Base-by-base conservation (phyloP, 1,140 invertebrate genomes). In the Pantala flavescens region DNA sequence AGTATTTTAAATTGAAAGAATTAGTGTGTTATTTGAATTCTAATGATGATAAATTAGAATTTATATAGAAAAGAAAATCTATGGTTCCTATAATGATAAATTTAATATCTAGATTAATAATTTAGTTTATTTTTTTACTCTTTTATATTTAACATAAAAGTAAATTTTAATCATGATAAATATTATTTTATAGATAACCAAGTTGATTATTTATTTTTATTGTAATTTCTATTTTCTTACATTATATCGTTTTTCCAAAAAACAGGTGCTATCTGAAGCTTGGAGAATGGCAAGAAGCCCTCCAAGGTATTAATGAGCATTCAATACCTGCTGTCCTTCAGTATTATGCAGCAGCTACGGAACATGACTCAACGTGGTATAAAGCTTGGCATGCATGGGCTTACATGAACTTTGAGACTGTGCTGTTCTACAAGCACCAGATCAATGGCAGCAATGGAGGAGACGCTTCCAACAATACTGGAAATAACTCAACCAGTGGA, bases 341-440 rank as follows among this genome's bases (percentile, higher is more conserved):
- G 24, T 96, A 90, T 78, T 99, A 96, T 80, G 86, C 88, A 42
- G 87, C 91, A 36, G 96, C 98, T 0, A 98, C 95, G 3, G 90
- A 93, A 77, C 90, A 95, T 78, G 94, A 98, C 81, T 87, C 90
- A 0, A 87, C 87, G 63, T 96, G 93, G 91, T 96, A 96, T 79
- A 94, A 98, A 87, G 97, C 97, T 0, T 99, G 98, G 96, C 97
- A 99, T 83, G 89, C 96, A 1, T 97, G 94, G 88, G 98, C 98
- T 0, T 97, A 97, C 78, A 97, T 96, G 87, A 99, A 99, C 82
- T 99, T 97, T 80, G 96, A 99, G 83, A 93, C 97, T 0, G 94
- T 99, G 16, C 80, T 96, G 0, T 95, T 94, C 82, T 94, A 95
- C 82, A 97, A 95, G 82, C 91, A 90, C 77, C 86, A 88, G 79